Percentiles rank a stretch among this genome's conserved stretches.
Conservation (phyloP, 2,797 vertebrate genomes). For the Tenualosa thibaudeaui region DNA sequence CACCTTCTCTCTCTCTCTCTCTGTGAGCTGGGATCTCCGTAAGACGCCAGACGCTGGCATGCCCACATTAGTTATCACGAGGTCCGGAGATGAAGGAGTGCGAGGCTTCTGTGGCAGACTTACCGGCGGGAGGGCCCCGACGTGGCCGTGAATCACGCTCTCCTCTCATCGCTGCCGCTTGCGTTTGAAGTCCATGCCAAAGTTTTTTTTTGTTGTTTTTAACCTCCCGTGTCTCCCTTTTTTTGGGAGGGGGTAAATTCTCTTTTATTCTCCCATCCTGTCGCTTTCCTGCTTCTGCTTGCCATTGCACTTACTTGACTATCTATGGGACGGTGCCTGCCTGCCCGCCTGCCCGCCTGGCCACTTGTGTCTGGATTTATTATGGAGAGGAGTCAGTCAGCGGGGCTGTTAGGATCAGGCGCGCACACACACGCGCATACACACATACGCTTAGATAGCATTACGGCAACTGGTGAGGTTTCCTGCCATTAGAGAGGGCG, state of each 20-base stretch:
- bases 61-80: slow-evolving; percentile 65
- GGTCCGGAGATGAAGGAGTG: slow-evolving; percentile 64
- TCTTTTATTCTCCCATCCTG: not conserved
- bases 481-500: slow-evolving; percentile 91
- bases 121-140: slow-evolving; percentile 45
- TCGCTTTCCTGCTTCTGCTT: not conserved
- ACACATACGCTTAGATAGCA: slow-evolving; percentile 81
- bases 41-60: slow-evolving; percentile 20
- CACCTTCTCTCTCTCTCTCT: not conserved
- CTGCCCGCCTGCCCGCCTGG: not conserved
- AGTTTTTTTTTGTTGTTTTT: not conserved
- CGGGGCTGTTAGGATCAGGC: slow-evolving; percentile 73
- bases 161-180: not conserved
- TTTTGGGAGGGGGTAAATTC: not conserved
- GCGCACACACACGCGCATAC: not conserved
- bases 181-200: slow-evolving; percentile 13
- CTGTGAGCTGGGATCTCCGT: slow-evolving; percentile 5
- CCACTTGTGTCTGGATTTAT: slow-evolving; percentile 69
- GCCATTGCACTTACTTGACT: not conserved
- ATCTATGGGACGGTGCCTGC: slow-evolving; percentile 43
- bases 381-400: slow-evolving; percentile 77
- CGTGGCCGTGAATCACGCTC: slow-evolving; percentile 49
- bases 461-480: slow-evolving; percentile 92
- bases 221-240: not conserved
- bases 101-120: slow-evolving; percentile 48